Base-by-base conservation (phyloP, 2,797 vertebrate species). In the Salmo trutta region DNA sequence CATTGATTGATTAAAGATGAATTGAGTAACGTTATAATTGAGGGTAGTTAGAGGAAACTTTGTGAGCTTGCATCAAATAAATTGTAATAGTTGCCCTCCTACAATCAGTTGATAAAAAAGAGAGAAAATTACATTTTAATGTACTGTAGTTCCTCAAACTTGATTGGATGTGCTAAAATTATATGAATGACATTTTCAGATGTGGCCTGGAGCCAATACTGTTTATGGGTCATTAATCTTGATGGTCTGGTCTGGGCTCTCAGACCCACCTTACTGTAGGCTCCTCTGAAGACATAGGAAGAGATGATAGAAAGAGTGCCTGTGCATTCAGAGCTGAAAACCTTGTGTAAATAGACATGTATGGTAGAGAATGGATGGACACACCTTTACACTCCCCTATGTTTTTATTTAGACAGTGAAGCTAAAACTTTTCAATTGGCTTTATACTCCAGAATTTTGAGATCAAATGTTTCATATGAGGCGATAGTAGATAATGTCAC, bases 131-230 rank as follows among this genome's bases (percentile, higher is more conserved):
- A 10, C 5, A 12, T 64, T 64, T 19, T n/a, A 64, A 64, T 64
- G 21, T 24, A 27, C 59, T 64, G 59, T 64, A 3, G 54, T 69
- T 36, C 73, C 68, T 77, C 3, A 78, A 83, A 47, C 1, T 75
- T 29, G 14, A 2, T 66, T 31, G 72, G 16, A 1, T 52, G 31
- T 74, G 75, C 4, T 52, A 59, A 19, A 19, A 47, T 41, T 19
- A 21, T 53, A 54, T 53, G 52, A 56, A 31, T 72, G 1, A 41
- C 75, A 74, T 79, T 36, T 24, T 7, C 79, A 75, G 81, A 69
- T 77, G 74, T 90, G 88, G 88, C 90, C 90, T 86, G 91, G 88
- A 88, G 89, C 85, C 86, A 79, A 87, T 41, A 15, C 33, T 87
- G 88, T 90, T 86, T 91, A 85, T 86, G 75, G 73, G 36, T 86